A percentile compares a stretch with the other conserved stretches of the same genome.
phyloP scores from a whole-genome alignment of 2,797 vertebrate genomes.

The Oryzias dopingdopingensis region DNA sequence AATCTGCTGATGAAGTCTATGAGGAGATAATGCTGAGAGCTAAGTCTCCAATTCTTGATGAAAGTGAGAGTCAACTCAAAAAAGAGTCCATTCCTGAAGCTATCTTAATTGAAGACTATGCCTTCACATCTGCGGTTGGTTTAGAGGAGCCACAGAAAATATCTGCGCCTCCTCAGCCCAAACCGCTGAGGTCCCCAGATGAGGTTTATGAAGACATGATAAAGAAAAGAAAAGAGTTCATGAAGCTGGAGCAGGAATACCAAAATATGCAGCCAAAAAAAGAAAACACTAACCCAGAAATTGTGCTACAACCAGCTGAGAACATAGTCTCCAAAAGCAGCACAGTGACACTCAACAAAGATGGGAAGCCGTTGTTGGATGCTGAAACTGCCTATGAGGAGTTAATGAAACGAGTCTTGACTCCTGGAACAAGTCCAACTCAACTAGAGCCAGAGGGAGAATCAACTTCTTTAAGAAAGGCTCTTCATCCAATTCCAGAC shows the following conservation, averaged over 20 bases:
- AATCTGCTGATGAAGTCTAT: slow-evolving; percentile 93
- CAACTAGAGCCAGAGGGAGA: slow-evolving; percentile 72
- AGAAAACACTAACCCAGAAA: slow-evolving; percentile 81
- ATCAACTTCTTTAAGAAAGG: slow-evolving; percentile 70
- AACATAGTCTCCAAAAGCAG: slow-evolving; percentile 77
- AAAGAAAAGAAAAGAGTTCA: slow-evolving; percentile 84
- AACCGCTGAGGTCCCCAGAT: slow-evolving; percentile 83
- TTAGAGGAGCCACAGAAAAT: slow-evolving; percentile 78
- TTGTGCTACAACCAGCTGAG: slow-evolving; percentile 84
- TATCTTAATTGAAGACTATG: slow-evolving; percentile 97
- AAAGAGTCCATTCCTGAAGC: slow-evolving; percentile 93
- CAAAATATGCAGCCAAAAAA: slow-evolving; percentile 79
- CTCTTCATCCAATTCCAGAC: slow-evolving; percentile 92
- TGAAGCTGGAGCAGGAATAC: slow-evolving; percentile 85
- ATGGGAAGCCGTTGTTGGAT: slow-evolving; percentile 88
- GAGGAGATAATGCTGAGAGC: slow-evolving; percentile 91
- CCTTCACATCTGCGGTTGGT: slow-evolving; percentile 84
- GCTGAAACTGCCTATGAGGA: slow-evolving; percentile 93
- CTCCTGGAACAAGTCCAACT: slow-evolving; percentile 88
- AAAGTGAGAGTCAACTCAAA: slow-evolving; percentile 80
- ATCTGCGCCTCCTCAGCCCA: slow-evolving; percentile 79
- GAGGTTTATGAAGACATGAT: slow-evolving; percentile 89
- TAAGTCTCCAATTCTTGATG: slow-evolving; percentile 82
- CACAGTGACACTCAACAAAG: slow-evolving; percentile 75
- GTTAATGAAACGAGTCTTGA: slow-evolving; percentile 88